A percentile compares a stretch with the other conserved stretches of the same genome.
These are phyloP conservation scores for Chelonus insularis DNA, from an alignment of 1,140 invertebrate genomes.

Conservation along the genomic window DNA sequence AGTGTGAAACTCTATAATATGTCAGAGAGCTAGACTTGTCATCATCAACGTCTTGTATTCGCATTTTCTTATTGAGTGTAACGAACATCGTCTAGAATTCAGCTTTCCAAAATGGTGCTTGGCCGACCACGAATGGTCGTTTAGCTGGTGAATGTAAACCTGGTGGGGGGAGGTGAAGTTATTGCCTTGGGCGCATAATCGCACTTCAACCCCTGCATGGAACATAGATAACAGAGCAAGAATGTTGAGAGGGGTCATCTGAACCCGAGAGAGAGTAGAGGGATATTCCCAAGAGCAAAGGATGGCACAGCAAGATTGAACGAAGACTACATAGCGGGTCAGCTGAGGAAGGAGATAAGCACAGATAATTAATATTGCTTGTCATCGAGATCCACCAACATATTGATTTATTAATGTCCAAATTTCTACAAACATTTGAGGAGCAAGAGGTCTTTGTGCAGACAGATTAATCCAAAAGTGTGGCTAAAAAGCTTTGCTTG, in stretches of 20 bases:
- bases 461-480: neutral
- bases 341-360: slow-evolving; percentile 34
- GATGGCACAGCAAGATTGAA: slow-evolving; percentile 11
- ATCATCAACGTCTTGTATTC: neutral
- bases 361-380: slow-evolving; percentile 33
- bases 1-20: slow-evolving; percentile 2
- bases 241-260: slow-evolving; percentile 26
- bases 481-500: too few species aligned
- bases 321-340: neutral
- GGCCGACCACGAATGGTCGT: slow-evolving; percentile 46
- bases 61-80: neutral
- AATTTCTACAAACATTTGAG: slow-evolving; percentile 4
- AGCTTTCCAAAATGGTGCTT: slow-evolving; percentile 40
- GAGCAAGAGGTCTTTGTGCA: neutral
- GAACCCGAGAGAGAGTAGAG: neutral
- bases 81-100: slow-evolving; percentile 31
- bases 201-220: slow-evolving; percentile 44
- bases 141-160: slow-evolving; percentile 47
- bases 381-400: slow-evolving; percentile 35
- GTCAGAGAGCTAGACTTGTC: neutral
- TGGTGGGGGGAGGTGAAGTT: slow-evolving; percentile 33
- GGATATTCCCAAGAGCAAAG: neutral
- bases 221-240: slow-evolving; percentile 38
- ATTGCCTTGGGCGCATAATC: slow-evolving; percentile 46
- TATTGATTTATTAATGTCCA: slow-evolving; percentile 48